Conservation (phyloP, 1,140 invertebrate genomes). For the Platorchestia sp. region DNA sequence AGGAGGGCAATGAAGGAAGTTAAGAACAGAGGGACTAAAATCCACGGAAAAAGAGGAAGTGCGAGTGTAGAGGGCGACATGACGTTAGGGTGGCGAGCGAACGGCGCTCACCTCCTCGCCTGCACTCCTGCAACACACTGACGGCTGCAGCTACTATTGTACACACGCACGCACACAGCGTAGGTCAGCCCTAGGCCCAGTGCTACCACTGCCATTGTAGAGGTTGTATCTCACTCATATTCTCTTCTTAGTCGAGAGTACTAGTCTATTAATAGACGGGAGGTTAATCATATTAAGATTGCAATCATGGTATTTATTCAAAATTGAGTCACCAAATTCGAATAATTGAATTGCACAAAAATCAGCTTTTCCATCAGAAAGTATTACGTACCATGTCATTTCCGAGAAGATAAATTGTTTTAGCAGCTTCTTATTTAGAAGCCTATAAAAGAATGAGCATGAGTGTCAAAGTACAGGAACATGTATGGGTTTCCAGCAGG, state of each 20-base stretch:
- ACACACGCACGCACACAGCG: slow-evolving; percentile 48
- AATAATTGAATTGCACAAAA: not conserved
- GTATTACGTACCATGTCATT: not conserved
- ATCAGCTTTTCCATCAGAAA: not conserved
- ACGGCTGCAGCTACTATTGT: slow-evolving; percentile 2
- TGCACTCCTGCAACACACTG: slow-evolving; percentile 55
- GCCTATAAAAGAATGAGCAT: not conserved
- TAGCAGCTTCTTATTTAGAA: not conserved
- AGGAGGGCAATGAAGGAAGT: slow-evolving; percentile 59
- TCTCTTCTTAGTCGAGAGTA: not conserved
- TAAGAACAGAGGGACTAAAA: slow-evolving; percentile 58
- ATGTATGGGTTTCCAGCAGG: not conserved
- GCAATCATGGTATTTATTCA: not conserved
- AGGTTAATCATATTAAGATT: not conserved
- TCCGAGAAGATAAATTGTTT: not conserved
- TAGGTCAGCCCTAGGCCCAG: not conserved
- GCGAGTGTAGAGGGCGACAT: slow-evolving; percentile 59
- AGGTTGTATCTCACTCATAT: not conserved
- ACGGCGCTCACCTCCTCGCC: slow-evolving; percentile 46
- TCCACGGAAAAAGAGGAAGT: slow-evolving; percentile 62
- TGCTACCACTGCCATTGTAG: too few species aligned
- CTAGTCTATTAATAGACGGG: not conserved
- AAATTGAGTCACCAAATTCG: not conserved
- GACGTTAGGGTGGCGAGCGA: slow-evolving; percentile 37
- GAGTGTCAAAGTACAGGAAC: not conserved